Conservation (phyloP, 2,797 vertebrate species). For the Mastacembelus armatus region DNA sequence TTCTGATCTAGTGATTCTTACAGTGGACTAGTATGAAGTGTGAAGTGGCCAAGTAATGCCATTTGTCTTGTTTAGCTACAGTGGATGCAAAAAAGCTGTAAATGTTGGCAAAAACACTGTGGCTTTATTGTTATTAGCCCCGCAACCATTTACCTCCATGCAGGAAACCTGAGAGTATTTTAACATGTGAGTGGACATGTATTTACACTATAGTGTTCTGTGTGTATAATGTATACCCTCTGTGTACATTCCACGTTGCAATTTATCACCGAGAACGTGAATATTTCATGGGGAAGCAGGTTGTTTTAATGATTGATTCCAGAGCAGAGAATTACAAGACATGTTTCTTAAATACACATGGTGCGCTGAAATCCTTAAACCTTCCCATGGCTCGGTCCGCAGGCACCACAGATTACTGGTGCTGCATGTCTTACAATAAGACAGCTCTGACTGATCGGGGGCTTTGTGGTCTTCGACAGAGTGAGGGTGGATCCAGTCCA, state of each 20-base stretch:
- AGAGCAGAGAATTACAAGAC: constrained; percentile 63
- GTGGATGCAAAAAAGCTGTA: constrained; percentile 16
- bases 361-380: constrained; percentile 61
- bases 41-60: constrained; percentile 13
- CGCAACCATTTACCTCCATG: constrained; percentile 41
- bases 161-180: constrained; percentile 65
- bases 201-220: constrained; percentile 73
- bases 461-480: constrained; percentile 70
- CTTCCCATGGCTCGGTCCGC: constrained; percentile 49
- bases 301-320: constrained; percentile 72
- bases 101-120: constrained; percentile 32
- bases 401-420: constrained; percentile 59
- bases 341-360: constrained; percentile 72
- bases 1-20: constrained; percentile 27
- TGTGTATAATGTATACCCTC: constrained; percentile 67
- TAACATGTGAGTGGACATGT: constrained; percentile 67
- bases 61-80: constrained; percentile 36
- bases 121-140: constrained; percentile 37
- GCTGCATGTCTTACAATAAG: constrained; percentile 49
- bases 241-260: constrained; percentile 74
- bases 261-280: constrained; percentile 67
- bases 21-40: constrained; percentile 23
- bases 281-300: constrained; percentile 64
- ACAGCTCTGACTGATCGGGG: constrained; percentile 63
- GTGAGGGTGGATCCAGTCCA: constrained; percentile 58